Evolutionary conservation across 1,140 invertebrate species (phyloP), one percentile per base, ranked within the genome.

Genomic region (Drosophila grimshawi): DNA sequence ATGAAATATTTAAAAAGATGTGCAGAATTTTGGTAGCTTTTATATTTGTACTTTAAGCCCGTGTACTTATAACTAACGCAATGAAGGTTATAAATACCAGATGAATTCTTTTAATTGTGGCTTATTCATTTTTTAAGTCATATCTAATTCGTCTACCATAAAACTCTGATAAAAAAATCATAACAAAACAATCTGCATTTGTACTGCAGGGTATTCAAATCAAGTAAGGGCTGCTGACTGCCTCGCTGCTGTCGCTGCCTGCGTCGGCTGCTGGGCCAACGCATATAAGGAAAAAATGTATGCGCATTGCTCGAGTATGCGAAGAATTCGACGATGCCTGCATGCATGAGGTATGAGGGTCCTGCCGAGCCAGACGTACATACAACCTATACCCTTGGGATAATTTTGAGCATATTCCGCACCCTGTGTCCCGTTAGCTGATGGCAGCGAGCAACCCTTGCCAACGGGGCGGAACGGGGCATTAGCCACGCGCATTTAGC

Each of bases 401-500:
- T 56, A n/a, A 41, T 43, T 49, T 46, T 6, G 19, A 46, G 60
- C 48, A 30, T 39, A 37, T 45, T 11, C 43, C 55, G 57, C 43
- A 46, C 49, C 51, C 56, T 33, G 11, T 41, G 29, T 27, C 3
- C 65, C 37, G 6, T 53, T 2, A 8, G 6, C 53, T 11, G 45
- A 62, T 41, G 10, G 37, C 32, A 10, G 19, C 29, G 29, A 80
- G 52, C 83, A 88, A 89, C 83, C 83, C 83, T 88, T 89, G 80
- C 83, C 30, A 70, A 67, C 52, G 11, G 73, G 53, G 66, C 49
- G 64, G 67, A 77, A 73, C 45, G 53, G 39, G 39, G 67, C 86
- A 89, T 89, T 89, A 85, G 85, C 78, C 55, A 89, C 86, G 85
- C 85, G 81, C 86, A 81, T 89, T 89, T 89, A 89, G 70, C 67